phyloP scores from a whole-genome alignment of 2,888 invertebrate genomes.

The Mesorhabditis belari region DNA sequence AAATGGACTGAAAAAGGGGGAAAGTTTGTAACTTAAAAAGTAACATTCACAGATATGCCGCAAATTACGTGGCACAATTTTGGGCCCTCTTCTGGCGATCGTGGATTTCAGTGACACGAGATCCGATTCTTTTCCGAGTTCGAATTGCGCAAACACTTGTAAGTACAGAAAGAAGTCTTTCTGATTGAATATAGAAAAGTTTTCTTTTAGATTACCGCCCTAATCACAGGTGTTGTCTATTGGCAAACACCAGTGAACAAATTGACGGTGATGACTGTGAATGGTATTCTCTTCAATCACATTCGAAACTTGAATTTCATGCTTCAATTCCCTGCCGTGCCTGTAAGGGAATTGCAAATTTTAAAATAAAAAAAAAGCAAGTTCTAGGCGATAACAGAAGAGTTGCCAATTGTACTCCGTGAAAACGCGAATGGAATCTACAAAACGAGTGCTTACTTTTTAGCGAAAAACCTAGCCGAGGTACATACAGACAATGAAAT shows the following conservation, averaged over 20 bases:
- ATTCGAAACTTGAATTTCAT: slow-evolving; percentile 88
- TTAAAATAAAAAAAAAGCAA: not conserved
- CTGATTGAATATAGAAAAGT: not conserved
- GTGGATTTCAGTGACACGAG: slow-evolving; percentile 62
- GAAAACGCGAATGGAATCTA: slow-evolving; percentile 87
- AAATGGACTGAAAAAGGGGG: too few relatives aligned
- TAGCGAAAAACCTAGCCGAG: slow-evolving; percentile 72
- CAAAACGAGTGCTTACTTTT: slow-evolving; percentile 79
- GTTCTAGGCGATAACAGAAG: slow-evolving; percentile 75
- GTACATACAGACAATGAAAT: too few relatives aligned
- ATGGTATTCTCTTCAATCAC: slow-evolving; percentile 82
- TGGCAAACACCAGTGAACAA: slow-evolving; percentile 60
- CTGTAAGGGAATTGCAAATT: slow-evolving; percentile 10
- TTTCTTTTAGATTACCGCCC: slow-evolving; percentile 28
- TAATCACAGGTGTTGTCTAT: slow-evolving; percentile 72
- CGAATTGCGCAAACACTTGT: slow-evolving; percentile 81
- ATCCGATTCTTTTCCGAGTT: slow-evolving; percentile 75
- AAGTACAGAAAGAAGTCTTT: slow-evolving; percentile 54
- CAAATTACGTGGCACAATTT: slow-evolving; percentile 25
- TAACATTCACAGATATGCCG: slow-evolving; percentile 22
- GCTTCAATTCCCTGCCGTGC: slow-evolving; percentile 41
- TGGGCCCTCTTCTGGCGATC: slow-evolving; percentile 60
- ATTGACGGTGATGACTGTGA: slow-evolving; percentile 73
- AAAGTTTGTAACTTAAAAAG: too few relatives aligned
- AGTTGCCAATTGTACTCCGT: slow-evolving; percentile 78